Evolutionary conservation across 2,888 invertebrate species (phyloP), one percentile per base, ranked within the genome.

Genomic region (Rotaria magnacalcarata): DNA sequence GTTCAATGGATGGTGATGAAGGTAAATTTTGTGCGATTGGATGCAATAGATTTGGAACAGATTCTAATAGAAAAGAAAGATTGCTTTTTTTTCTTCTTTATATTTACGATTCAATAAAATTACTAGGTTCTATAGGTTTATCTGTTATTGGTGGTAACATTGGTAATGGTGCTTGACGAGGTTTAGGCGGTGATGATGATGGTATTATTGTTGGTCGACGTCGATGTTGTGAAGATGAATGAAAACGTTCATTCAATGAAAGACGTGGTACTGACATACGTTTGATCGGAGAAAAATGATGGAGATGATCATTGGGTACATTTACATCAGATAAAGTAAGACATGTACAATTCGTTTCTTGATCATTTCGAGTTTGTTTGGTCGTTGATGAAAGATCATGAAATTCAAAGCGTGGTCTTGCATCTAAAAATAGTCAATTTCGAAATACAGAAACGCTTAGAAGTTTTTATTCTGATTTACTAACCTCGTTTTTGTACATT

Each of bases 401-500:
- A 34, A 67, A 67, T 67, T 67, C 67, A 34, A 67, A 67, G 16
- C 27, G 67, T 34, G 27, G 34, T 67, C 34, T 10, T 34, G 34
- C 67, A 67, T 34, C 67, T 34, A 16, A 27, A 16, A 14, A 10
- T 14, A 27, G 16, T 14, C 1, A 34, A 16, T 54, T 54, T 54
- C 52, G 14, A 16, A 16, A 54, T 54, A 54, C 1, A 16, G 16
- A 54, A 50, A 50, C 14, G 14, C 14, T 11, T 50, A 11, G 14
- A 50, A 50, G 50, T 11, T 50, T 50, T 50, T 50, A 8, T 50
- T 50, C 50, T 50, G 8, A 34, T 34, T n/a, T 34, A 67, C 67
- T 67, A 5, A 67, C 67, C 67, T 34, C 16, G 67, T 67, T 67
- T 67, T 67, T 67, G 67, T 34, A 47, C n/a, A 80, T 47, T 80